These are phyloP conservation scores for Oscheius sp. DNA, from an alignment of 2,888 invertebrate genomes.

Conservation along the genomic window DNA sequence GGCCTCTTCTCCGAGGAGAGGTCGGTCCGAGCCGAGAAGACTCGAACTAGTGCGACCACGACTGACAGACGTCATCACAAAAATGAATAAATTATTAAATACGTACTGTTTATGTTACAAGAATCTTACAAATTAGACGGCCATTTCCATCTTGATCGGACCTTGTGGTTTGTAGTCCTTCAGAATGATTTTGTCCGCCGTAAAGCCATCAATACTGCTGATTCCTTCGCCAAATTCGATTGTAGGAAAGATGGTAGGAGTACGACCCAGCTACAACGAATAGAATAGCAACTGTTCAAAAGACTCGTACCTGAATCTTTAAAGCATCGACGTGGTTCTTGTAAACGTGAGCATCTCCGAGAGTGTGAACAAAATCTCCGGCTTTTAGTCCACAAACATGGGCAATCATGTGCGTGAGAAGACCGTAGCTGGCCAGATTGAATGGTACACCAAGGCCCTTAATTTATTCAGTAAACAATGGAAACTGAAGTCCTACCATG, in stretches of 20 bases:
- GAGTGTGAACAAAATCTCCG: slow-evolving; percentile 91
- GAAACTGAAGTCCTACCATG: slow-evolving; percentile 80
- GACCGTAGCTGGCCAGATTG: slow-evolving; percentile 94
- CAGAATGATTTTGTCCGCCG: slow-evolving; percentile 86
- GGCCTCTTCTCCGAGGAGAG: too few relatives aligned
- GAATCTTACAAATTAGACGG: slow-evolving; percentile 76
- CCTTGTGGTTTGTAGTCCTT: slow-evolving; percentile 87
- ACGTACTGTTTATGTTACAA: background rate
- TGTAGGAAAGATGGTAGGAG: slow-evolving; percentile 82
- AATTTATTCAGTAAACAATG: slow-evolving; percentile 13
- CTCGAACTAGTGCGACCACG: too few relatives aligned
- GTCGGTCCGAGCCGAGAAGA: too few relatives aligned
- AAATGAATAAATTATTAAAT: too few relatives aligned
- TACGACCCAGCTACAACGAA: slow-evolving; percentile 78
- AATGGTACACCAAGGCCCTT: slow-evolving; percentile 91
- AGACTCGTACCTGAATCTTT: slow-evolving; percentile 80
- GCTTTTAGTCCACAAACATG: slow-evolving; percentile 91
- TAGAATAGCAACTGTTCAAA: background rate
- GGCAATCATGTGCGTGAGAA: slow-evolving; percentile 94
- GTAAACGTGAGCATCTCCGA: slow-evolving; percentile 96
- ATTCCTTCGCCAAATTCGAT: slow-evolving; percentile 82
- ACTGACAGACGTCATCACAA: too few relatives aligned
- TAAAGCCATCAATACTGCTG: slow-evolving; percentile 86
- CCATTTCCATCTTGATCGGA: slow-evolving; percentile 92
- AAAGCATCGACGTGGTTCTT: slow-evolving; percentile 88